A percentile compares a stretch with the other conserved stretches of the same genome.
phyloP scores from a whole-genome alignment of 2,113 vertebrate genomes.

The Cochlearius cochlearius region DNA sequence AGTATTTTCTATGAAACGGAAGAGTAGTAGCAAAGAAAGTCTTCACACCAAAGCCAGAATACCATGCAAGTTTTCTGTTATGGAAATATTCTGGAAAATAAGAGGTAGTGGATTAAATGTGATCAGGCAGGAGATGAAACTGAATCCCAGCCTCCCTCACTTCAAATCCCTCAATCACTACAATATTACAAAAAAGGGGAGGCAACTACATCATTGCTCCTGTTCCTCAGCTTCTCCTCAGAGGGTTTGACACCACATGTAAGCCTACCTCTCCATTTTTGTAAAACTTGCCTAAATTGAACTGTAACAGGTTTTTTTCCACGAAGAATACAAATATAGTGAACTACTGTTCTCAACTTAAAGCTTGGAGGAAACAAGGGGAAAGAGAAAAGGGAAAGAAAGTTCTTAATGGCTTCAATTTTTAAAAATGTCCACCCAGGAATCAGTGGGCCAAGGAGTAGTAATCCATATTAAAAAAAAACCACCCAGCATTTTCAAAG shows the following conservation, averaged over 20 bases:
- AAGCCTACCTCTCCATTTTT: not conserved
- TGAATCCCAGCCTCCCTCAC: not conserved
- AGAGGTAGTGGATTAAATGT: not conserved
- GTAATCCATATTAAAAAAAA: not conserved
- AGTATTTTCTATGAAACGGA: not conserved
- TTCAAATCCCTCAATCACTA: not conserved
- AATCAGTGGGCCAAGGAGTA: not conserved
- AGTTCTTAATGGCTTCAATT: not conserved
- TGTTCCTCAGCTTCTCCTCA: not conserved
- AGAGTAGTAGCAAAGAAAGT: not conserved
- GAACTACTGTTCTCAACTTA: not conserved
- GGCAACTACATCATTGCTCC: not conserved
- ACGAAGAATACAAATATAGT: not conserved
- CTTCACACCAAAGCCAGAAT: not conserved
- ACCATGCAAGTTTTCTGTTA: fast-evolving
- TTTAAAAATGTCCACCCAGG: not conserved
- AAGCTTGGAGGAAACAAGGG: not conserved
- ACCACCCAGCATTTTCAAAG: too few relatives aligned
- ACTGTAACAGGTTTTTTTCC: not conserved
- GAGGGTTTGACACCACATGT: not conserved
- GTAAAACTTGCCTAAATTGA: not conserved
- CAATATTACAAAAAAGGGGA: not conserved
- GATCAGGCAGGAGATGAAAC: not conserved
- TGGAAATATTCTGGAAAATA: not conserved
- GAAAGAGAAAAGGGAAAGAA: not conserved